Percentiles rank a stretch among this genome's conserved stretches.
These are phyloP conservation scores for Danio jaintianensis DNA, from an alignment of 2,797 vertebrate species.

Conservation along the genomic window DNA sequence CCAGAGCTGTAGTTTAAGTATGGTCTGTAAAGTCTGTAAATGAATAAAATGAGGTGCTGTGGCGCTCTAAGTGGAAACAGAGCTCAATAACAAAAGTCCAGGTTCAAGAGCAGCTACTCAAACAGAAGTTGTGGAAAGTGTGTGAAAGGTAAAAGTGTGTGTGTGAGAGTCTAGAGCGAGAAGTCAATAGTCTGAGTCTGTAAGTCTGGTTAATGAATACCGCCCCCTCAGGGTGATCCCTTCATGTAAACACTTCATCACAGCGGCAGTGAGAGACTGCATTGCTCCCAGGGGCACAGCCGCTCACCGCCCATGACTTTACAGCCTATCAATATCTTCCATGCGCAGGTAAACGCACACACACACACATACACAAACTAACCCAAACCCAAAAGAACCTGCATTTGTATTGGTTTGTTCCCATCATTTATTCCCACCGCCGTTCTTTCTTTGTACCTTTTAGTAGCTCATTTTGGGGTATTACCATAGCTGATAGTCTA, in stretches of 20 bases:
- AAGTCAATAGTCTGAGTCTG: conserved; percentile 49
- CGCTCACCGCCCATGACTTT: conserved; percentile 31
- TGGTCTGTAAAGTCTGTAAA: conserved; percentile 31
- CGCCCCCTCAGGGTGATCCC: conserved; percentile 49
- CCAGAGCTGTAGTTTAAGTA: neutral
- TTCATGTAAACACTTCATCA: conserved; percentile 54
- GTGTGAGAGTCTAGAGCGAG: conserved; percentile 44
- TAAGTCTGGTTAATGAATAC: conserved; percentile 52
- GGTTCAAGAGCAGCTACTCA: conserved; percentile 40
- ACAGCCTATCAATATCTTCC: conserved; percentile 43
- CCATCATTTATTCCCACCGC: neutral
- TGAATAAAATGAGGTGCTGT: conserved; percentile 18
- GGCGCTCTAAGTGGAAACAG: conserved; percentile 34
- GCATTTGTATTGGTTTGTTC: neutral
- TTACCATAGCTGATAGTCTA: conserved; percentile 10
- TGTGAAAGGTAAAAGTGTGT: conserved; percentile 42
- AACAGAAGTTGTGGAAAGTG: conserved; percentile 33
- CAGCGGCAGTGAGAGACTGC: conserved; percentile 38
- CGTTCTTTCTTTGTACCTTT: neutral
- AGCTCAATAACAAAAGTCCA: conserved; percentile 33
- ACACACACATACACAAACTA: conserved; percentile 18
- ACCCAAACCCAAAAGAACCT: neutral
- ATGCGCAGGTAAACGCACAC: conserved; percentile 29
- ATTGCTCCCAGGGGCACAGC: conserved; percentile 39
- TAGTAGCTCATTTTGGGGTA: conserved; percentile 10